phyloP scores from a whole-genome alignment of 1,140 invertebrate genomes.

The Ceratina calcarata region DNA sequence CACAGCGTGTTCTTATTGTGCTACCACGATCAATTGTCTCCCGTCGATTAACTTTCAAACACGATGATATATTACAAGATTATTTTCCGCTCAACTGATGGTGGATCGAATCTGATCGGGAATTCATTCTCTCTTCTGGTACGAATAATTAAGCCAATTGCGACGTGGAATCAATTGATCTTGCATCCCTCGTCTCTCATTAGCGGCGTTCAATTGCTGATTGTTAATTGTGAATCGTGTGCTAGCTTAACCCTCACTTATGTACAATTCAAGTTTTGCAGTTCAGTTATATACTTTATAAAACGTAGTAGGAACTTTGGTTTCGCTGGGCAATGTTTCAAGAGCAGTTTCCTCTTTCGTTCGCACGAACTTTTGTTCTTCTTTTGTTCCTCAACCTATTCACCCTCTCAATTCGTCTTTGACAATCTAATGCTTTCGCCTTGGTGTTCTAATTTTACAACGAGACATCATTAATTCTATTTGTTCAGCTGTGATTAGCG shows the following conservation, averaged over 20 bases:
- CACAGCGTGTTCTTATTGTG: conserved; percentile 54
- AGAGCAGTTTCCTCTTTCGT: conserved; percentile 76
- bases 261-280: conserved; percentile 79
- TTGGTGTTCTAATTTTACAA: not conserved
- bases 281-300: conserved; percentile 79
- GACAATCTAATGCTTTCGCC: too few species aligned
- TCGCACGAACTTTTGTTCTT: conserved; percentile 24
- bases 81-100: conserved; percentile 4
- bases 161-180: conserved; percentile 69
- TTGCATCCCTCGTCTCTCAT: conserved; percentile 50
- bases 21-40: conserved; percentile 71
- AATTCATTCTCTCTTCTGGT: not conserved
- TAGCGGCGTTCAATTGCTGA: conserved; percentile 75
- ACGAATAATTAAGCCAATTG: conserved; percentile 31
- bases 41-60: conserved; percentile 35
- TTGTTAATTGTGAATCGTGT: conserved; percentile 75
- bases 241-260: conserved; percentile 78
- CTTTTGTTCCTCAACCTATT: not conserved
- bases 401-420: not conserved
- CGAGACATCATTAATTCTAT: not conserved
- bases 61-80: conserved; percentile 32
- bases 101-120: not conserved
- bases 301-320: conserved; percentile 81
- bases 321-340: conserved; percentile 80
- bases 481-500: too few species aligned